Evolutionary conservation across 2,797 vertebrate genomes (phyloP).

Genomic region (Falco cherrug): DNA sequence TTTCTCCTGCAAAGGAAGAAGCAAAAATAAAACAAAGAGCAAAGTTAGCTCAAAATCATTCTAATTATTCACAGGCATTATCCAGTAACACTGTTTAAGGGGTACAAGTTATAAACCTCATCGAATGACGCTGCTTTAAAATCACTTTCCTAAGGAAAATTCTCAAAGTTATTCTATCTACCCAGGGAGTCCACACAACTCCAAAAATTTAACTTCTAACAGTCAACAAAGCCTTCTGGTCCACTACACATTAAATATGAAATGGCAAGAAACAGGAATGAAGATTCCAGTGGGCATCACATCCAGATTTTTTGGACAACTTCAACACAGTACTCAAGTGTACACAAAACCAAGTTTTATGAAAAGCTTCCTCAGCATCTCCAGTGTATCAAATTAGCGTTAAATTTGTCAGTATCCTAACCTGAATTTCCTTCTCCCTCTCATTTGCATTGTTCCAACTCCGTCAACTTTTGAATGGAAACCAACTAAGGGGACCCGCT

Average conservation of each 20-base stretch:
- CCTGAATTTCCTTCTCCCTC: background rate
- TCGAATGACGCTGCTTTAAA: background rate
- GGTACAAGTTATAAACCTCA: background rate
- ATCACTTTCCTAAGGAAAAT: background rate
- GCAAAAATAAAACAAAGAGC: background rate
- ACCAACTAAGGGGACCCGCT: background rate
- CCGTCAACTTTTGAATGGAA: background rate
- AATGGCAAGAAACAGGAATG: background rate
- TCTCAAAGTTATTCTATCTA: background rate
- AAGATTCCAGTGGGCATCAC: background rate
- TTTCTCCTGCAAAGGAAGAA: slow-evolving; percentile 51
- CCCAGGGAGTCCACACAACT: background rate
- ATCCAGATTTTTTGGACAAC: background rate
- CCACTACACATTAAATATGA: background rate
- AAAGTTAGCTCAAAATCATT: background rate
- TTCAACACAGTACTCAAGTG: background rate
- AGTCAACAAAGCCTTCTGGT: background rate
- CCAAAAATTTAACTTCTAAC: background rate
- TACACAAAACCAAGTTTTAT: background rate
- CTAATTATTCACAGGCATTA: background rate
- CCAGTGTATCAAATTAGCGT: background rate
- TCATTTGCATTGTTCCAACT: background rate
- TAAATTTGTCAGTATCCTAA: background rate
- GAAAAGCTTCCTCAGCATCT: background rate
- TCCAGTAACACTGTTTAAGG: background rate